Percentiles rank a stretch among this genome's conserved stretches.
phyloP scores from a whole-genome alignment of 2,888 invertebrate genomes.

The Lasioglossum malachurum region DNA sequence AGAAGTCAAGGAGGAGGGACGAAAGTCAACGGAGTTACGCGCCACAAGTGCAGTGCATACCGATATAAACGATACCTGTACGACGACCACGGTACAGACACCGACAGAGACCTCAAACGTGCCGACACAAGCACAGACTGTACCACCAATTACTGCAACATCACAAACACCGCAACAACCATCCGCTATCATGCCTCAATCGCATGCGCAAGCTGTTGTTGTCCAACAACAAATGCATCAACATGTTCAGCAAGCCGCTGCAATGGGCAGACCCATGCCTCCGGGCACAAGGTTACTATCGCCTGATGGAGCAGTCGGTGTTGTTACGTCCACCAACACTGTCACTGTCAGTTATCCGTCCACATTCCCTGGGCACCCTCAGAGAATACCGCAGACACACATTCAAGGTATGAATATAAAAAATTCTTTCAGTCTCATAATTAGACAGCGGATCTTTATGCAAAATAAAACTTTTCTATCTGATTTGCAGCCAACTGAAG shows the following conservation, averaged over 20 bases:
- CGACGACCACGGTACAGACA: slow-evolving; percentile 68
- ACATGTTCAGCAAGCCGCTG: slow-evolving; percentile 89
- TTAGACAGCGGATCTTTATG: no score
- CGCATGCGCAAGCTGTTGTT: slow-evolving; percentile 80
- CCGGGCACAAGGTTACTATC: slow-evolving; percentile 86
- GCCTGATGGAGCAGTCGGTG: slow-evolving; percentile 89
- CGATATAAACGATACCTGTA: slow-evolving; percentile 71
- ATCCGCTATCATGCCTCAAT: slow-evolving; percentile 82
- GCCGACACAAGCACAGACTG: slow-evolving; percentile 72
- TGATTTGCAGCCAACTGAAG: no score
- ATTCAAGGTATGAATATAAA: slow-evolving; percentile 77
- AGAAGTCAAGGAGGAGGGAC: slow-evolving; percentile 79
- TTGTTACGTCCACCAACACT: slow-evolving; percentile 88
- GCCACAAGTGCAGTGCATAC: slow-evolving; percentile 66
- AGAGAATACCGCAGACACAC: slow-evolving; percentile 81
- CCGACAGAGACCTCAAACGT: slow-evolving; percentile 74
- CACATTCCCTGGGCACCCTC: slow-evolving; percentile 81
- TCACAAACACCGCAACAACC: slow-evolving; percentile 74
- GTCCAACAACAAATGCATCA: slow-evolving; percentile 87
- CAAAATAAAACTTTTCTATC: no score
- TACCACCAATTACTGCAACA: slow-evolving; percentile 70
- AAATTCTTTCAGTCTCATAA: neutral
- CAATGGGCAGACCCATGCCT: slow-evolving; percentile 86
- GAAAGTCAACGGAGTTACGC: slow-evolving; percentile 74
- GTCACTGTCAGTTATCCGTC: slow-evolving; percentile 84